phyloP scores from a whole-genome alignment of 2,888 invertebrate species.

The Mesorhabditis sp. region DNA sequence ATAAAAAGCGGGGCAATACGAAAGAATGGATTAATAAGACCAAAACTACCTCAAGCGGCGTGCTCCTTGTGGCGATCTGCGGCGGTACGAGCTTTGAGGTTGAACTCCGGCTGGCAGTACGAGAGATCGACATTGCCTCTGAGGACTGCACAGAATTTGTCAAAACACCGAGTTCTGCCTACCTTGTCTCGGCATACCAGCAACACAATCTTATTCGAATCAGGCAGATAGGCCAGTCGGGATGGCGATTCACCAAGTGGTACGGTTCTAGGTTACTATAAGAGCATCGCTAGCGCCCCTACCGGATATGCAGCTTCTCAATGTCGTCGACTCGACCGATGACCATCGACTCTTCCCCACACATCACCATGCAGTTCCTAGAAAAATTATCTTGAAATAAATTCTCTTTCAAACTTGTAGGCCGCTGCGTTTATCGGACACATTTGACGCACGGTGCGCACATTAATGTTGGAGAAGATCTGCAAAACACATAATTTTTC shows the following conservation, averaged over 20 bases:
- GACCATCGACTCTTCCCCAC: slow-evolving; percentile 81
- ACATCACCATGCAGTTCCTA: slow-evolving; percentile 71
- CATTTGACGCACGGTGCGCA: slow-evolving; percentile 80
- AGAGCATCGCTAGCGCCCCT: neutral
- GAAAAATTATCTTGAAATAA: slow-evolving; percentile 21
- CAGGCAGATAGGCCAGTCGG: slow-evolving; percentile 89
- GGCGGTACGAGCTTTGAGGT: neutral
- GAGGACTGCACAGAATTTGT: neutral
- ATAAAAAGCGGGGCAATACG: too few relatives aligned
- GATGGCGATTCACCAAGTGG: slow-evolving; percentile 86
- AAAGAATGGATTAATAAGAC: neutral
- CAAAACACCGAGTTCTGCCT: neutral
- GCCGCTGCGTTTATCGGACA: slow-evolving; percentile 91
- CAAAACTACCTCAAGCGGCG: neutral
- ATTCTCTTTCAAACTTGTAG: slow-evolving; percentile 67
- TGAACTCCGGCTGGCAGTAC: neutral
- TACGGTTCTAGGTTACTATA: slow-evolving; percentile 69
- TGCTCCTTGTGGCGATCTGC: neutral
- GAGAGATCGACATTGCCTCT: neutral
- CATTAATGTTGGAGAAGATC: slow-evolving; percentile 62
- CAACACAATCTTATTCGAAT: slow-evolving; percentile 85
- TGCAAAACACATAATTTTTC: neutral
- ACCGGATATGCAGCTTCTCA: slow-evolving; percentile 50
- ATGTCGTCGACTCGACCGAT: slow-evolving; percentile 64
- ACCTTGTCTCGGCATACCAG: slow-evolving; percentile 84